phyloP scores from a whole-genome alignment of 2,113 vertebrate species.

The Leucosticte australis region DNA sequence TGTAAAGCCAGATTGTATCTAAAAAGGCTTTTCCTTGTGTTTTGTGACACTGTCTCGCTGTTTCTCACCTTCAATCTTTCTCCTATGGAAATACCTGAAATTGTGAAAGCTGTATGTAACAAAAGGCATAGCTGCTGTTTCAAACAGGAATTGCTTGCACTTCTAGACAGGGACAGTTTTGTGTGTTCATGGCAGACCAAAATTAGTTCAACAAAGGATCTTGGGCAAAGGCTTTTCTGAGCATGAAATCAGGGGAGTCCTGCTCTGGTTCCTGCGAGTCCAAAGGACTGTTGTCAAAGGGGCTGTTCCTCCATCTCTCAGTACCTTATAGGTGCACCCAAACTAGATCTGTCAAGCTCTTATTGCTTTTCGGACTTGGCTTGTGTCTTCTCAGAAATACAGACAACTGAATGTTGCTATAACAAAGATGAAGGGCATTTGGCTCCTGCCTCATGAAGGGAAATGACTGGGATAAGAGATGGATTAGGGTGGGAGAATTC shows the following conservation, averaged over 20 bases:
- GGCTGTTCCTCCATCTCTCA: rapidly evolving
- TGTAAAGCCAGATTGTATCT: rapidly evolving
- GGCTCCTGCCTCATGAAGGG: rapidly evolving
- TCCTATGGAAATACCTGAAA: neutral
- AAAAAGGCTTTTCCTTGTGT: rapidly evolving
- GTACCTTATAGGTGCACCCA: neutral
- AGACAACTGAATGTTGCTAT: neutral
- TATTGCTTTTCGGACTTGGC: neutral
- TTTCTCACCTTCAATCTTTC: neutral
- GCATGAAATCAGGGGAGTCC: neutral
- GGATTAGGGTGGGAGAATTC: neutral
- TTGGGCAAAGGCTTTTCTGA: neutral
- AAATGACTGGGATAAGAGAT: neutral
- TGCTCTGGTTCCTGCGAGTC: neutral
- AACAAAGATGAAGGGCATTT: neutral
- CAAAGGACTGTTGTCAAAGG: neutral
- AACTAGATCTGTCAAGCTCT: neutral
- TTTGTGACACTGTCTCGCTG: neutral
- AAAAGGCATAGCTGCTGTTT: neutral
- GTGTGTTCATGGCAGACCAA: neutral
- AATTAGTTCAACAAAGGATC: rapidly evolving
- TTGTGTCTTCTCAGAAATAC: neutral
- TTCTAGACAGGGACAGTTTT: neutral
- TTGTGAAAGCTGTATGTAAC: neutral
- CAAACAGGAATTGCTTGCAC: neutral